These are phyloP conservation scores for Plebejus melissa DNA, from an alignment of 2,888 invertebrate species.

Conservation along the genomic window DNA sequence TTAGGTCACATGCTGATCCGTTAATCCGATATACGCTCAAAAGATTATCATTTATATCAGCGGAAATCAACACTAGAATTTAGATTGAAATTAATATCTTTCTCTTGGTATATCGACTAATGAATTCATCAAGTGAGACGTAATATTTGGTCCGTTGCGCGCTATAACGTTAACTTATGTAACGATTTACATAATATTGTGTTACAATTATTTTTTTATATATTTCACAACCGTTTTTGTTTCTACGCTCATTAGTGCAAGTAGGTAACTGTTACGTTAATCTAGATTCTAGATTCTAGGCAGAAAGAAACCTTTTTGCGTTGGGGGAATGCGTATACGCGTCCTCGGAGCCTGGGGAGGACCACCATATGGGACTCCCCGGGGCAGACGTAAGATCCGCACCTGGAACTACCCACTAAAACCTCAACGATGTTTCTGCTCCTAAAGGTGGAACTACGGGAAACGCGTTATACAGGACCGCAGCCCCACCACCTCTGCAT, in stretches of 20 bases:
- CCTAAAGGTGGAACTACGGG: too few species aligned
- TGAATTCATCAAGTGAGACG: background rate
- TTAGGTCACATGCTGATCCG: too few species aligned
- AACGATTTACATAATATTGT: conserved; percentile 19
- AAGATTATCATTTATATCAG: background rate
- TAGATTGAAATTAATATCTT: background rate
- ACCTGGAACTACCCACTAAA: too few species aligned
- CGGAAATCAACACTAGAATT: background rate
- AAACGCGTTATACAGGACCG: too few species aligned
- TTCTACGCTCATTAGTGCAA: background rate
- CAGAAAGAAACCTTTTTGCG: too few species aligned
- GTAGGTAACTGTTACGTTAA: background rate
- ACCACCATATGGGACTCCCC: too few species aligned
- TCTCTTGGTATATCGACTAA: background rate
- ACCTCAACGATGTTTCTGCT: too few species aligned
- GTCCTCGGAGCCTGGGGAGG: too few species aligned
- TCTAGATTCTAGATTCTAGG: background rate
- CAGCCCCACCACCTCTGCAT: too few species aligned
- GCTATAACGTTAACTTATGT: conserved; percentile 5
- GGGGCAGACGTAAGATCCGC: too few species aligned
- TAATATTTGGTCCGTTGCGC: conserved; percentile 16
- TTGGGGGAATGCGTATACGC: too few species aligned
- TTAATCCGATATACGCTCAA: background rate
- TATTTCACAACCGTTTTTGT: conserved; percentile 18
- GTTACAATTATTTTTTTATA: conserved; percentile 20